phyloP scores from a whole-genome alignment of 2,113 vertebrate genomes.

The Genyomyrus donnyi region DNA sequence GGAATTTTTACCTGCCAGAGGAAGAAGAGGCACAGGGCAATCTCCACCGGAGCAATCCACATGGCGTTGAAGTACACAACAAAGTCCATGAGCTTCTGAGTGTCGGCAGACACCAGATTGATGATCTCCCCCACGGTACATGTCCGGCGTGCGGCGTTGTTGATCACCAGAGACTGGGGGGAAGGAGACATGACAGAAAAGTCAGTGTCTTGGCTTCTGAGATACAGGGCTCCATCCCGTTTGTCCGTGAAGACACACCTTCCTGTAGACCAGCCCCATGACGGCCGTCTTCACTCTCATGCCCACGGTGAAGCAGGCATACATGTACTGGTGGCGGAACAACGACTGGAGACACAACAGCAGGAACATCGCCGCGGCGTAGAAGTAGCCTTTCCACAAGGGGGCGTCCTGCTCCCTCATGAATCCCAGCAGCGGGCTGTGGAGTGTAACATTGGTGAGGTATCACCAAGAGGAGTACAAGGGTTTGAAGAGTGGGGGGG shows the following conservation, averaged over 20 bases:
- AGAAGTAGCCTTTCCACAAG: conserved; percentile 70
- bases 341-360: conserved; percentile 71
- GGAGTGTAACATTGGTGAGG: not conserved
- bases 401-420: conserved; percentile 52
- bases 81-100: conserved; percentile 74
- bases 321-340: conserved; percentile 75
- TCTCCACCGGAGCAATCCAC: conserved; percentile 71
- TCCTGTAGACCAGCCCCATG: conserved; percentile 74
- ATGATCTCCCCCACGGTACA: conserved; percentile 69
- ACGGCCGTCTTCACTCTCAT: conserved; percentile 72
- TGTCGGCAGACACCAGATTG: conserved; percentile 74
- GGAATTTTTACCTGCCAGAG: conserved; percentile 70
- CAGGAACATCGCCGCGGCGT: conserved; percentile 62
- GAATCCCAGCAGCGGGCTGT: conserved; percentile 72
- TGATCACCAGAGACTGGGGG: conserved; percentile 68
- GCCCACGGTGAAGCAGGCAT: conserved; percentile 67
- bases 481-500: not conserved
- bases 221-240: not conserved
- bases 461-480: not conserved
- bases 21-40: conserved; percentile 73
- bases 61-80: conserved; percentile 70
- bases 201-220: not conserved
- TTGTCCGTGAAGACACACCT: conserved; percentile 54
- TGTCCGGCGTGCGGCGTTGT: conserved; percentile 54
- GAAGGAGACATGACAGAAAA: not conserved